Base-by-base conservation (phyloP, 2,888 invertebrate genomes). In the Leucophora obtusa region DNA sequence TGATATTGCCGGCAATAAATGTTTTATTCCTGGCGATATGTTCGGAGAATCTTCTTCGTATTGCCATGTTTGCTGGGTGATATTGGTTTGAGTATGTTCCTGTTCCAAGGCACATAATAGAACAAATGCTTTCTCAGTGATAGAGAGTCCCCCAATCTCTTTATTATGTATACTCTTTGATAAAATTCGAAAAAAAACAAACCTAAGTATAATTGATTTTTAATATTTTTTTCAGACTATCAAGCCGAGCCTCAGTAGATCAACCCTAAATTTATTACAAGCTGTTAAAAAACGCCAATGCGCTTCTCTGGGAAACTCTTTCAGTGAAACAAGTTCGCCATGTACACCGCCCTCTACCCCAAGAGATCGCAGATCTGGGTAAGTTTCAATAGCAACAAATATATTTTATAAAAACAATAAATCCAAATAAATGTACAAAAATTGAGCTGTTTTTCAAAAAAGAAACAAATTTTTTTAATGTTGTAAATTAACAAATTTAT, bases 301-400 rank as follows among this genome's bases (percentile, higher is more conserved):
- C 83, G 89, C 89, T 82, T 89, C 90, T 8, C 83, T 91, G 84
- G 89, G 90, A 77, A 87, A 86, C 82, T 90, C 90, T 28, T 88
- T 89, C 81, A 90, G 90, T 80, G 90, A 90, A 84, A 87, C 89
- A n/a, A 90, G 90, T 81, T 90, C 90, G 15, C 91, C 91, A 43
- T 89, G 90, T 80, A 89, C 91, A 82, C 91, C 91, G 73, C 91
- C 91, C 72, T 89, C 90, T 76, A 91, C 91, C 82, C 90, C 91
- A 82, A 88, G 89, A 69, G 90, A 90, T 85, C 86, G 88, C 83
- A 87, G 89, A 82, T 87, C 87, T 79, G 89, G 90, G 90, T 90
- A 86, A 89, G 90, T 89, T 78, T 78, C 73, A 74, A 74, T 9
- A 15, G 35, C 38, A 59, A 56, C 1, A 15, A 58, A 38, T 38